Base-by-base conservation (phyloP, 2,797 vertebrate genomes). In the Gymnocypris eckloni region DNA sequence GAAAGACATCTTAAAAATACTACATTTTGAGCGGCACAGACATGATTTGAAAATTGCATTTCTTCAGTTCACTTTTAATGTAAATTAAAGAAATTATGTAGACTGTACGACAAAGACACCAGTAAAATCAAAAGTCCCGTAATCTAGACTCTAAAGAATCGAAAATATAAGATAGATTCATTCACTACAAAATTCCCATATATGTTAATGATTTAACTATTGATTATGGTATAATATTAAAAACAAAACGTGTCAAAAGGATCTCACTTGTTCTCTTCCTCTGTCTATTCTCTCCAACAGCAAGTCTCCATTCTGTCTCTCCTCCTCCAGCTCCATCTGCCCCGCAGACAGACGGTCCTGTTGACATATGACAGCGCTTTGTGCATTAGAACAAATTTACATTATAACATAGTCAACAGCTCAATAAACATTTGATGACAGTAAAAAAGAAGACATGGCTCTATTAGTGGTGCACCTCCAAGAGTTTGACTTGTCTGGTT, bases 291-390 rank as follows among this genome's bases (percentile, higher is more conserved):
- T 96, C 90, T 98, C 96, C 64, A 97, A 97, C 90, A 99, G 93
- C 91, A 97, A 93, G 88, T 99, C 98, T 0, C 97, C 97, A 84
- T 94, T 97, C 79, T 94, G 96, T 91, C 96, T 96, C 92, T 99
- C 98, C 91, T 99, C 98, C n/a, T 98, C 97, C 78, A 99, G 94
- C 89, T 99, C 96, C 86, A 97, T 39, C 93, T 98, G 96, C 92
- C 99, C 91, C 84, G 98, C 96, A 88, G 92, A 88, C 48, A 98
- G 82, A 90, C 97, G 96, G 83, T 98, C 98, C 98, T 99, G 92
- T 43, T 91, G 76, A 56, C 1, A 69, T n/a, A 81, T n/a, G 41
- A 67, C 72, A 72, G 20, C 22, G 79, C 2, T 43, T 41, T 7
- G 56, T 50, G 18, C 6, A 82, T 59, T 52, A 75, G 12, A 83